Evolutionary conservation across 1,140 invertebrate species (phyloP).

Genomic region (Drosophila oshimai): DNA sequence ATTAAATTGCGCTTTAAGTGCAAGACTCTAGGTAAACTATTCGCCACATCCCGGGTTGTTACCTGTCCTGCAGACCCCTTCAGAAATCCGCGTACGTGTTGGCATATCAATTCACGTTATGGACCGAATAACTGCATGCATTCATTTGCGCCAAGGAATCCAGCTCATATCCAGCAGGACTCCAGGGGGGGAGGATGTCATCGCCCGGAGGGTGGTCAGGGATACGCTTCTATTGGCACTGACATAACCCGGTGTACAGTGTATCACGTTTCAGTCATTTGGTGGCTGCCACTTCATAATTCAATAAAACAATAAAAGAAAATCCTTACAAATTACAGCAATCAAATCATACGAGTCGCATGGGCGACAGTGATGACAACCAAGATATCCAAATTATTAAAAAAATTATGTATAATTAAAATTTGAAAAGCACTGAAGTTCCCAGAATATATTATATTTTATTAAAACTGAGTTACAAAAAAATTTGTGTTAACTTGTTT

Average conservation of each 20-base stretch:
- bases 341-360: constrained; percentile 60
- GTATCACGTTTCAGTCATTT: constrained; percentile 75
- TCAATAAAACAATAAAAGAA: constrained; percentile 81
- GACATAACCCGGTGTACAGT: constrained; percentile 23
- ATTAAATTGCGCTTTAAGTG: constrained; percentile 45
- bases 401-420: neutral
- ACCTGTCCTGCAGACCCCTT: constrained; percentile 12
- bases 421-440: neutral
- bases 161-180: constrained; percentile 31
- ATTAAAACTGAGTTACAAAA: no score
- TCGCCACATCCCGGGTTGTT: constrained; percentile 4
- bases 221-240: constrained; percentile 17
- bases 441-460: no score
- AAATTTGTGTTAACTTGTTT: no score
- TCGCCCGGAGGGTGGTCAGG: neutral
- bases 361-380: neutral
- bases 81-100: constrained; percentile 26
- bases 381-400: neutral
- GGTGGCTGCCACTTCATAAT: constrained; percentile 76
- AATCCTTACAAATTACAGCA: constrained; percentile 81
- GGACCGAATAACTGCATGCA: constrained; percentile 48
- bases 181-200: neutral
- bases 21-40: constrained; percentile 7
- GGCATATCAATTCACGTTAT: constrained; percentile 57
- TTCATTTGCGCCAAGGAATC: constrained; percentile 52